Evolutionary conservation across 2,113 vertebrate genomes (phyloP).

Genomic region (Sprattus sprattus): DNA sequence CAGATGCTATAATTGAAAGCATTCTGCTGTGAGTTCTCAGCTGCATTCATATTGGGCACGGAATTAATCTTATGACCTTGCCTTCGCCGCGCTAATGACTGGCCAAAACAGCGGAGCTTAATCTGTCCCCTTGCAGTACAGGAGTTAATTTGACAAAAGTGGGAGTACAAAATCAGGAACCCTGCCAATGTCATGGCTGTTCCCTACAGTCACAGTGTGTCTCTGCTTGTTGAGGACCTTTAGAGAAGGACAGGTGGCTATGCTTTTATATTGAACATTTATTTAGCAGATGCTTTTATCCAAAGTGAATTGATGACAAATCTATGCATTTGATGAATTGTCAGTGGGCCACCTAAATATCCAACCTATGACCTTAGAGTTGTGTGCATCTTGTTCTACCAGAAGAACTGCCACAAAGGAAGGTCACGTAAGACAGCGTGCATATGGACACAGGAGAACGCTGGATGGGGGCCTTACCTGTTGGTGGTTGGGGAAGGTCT

Average conservation of each 20-base stretch:
- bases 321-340: neutral
- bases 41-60: neutral
- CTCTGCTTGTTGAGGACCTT: neutral
- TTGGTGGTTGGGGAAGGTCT: constrained; percentile 97
- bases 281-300: neutral
- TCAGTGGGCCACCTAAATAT: neutral
- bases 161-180: neutral
- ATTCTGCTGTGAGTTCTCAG: neutral
- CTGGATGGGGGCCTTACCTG: constrained; percentile 63
- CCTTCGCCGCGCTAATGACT: neutral
- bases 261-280: neutral
- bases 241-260: neutral
- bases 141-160: neutral
- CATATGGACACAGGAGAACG: neutral
- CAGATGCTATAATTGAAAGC: neutral
- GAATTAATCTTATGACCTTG: neutral
- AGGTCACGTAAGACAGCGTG: neutral
- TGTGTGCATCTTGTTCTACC: neutral
- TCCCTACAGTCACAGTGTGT: neutral
- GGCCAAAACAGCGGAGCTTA: neutral
- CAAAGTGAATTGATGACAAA: neutral
- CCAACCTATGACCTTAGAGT: neutral
- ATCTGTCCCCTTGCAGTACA: neutral
- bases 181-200: neutral
- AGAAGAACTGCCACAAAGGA: neutral